Percentiles rank a stretch among this genome's conserved stretches.
Conservation (phyloP, 2,797 vertebrate genomes). For the Australoheros facetus region DNA sequence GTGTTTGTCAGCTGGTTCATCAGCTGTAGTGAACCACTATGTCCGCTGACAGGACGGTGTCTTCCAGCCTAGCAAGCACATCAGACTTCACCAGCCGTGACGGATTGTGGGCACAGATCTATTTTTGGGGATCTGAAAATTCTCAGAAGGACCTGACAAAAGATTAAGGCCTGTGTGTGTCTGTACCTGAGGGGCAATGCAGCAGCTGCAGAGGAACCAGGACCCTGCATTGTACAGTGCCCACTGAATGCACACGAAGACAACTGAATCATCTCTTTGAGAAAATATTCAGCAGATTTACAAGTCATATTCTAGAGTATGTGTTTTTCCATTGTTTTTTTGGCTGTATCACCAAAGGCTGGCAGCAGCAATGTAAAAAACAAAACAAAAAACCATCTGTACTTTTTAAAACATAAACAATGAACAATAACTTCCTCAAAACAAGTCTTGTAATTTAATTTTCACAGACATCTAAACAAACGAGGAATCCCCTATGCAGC, state of each 20-base stretch:
- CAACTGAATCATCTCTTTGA: neutral
- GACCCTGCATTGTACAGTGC: neutral
- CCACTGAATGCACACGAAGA: constrained; percentile 14
- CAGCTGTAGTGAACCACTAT: neutral
- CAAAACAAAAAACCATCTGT: too few relatives aligned
- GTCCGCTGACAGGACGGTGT: constrained; percentile 17
- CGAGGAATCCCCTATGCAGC: neutral
- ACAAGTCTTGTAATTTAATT: neutral
- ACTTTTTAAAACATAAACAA: too few relatives aligned
- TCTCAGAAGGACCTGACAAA: constrained; percentile 31
- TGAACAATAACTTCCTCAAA: neutral
- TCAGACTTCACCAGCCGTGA: constrained; percentile 9
- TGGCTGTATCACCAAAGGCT: neutral
- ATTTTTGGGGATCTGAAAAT: constrained; percentile 25
- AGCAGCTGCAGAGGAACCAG: constrained; percentile 35
- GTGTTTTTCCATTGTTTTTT: neutral
- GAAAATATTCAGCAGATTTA: neutral
- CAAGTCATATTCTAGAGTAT: neutral
- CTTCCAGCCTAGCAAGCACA: constrained; percentile 15
- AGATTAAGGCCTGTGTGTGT: constrained; percentile 31
- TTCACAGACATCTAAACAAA: neutral
- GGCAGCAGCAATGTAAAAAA: neutral
- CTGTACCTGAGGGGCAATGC: constrained; percentile 29
- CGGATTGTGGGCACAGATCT: constrained; percentile 2
- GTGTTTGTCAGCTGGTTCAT: constrained; percentile 44